Conservation (phyloP, 2,888 invertebrate species). For the Scrobipalpa atriplicella region DNA sequence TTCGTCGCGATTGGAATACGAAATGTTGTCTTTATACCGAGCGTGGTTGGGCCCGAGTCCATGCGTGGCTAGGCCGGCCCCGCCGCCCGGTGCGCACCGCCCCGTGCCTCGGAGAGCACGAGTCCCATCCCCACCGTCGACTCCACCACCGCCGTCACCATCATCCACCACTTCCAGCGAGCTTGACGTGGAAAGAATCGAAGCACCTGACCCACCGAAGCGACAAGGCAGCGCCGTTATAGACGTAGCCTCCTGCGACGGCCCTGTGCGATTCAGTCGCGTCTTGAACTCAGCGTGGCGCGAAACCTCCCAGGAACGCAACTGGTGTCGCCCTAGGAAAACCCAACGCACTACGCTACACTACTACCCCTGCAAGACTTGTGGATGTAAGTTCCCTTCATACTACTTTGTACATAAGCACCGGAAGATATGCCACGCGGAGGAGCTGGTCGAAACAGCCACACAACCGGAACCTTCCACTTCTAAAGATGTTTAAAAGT, state of each 20-base stretch:
- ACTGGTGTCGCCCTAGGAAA: constrained; percentile 94
- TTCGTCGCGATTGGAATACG: neutral
- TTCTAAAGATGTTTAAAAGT: constrained; percentile 50
- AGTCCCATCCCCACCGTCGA: constrained; percentile 61
- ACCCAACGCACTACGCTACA: constrained; percentile 89
- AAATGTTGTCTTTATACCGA: constrained; percentile 78
- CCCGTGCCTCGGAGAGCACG: constrained; percentile 69
- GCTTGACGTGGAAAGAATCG: constrained; percentile 71
- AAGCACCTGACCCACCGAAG: constrained; percentile 56
- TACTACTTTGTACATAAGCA: constrained; percentile 98
- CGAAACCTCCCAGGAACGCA: constrained; percentile 79
- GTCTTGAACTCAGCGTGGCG: constrained; percentile 92
- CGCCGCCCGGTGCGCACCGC: constrained; percentile 75
- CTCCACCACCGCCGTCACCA: constrained; percentile 67
- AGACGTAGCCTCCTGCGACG: constrained; percentile 96
- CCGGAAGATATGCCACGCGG: constrained; percentile 91
- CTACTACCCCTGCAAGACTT: constrained; percentile 96
- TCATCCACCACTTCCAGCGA: constrained; percentile 72
- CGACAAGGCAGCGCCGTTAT: constrained; percentile 81
- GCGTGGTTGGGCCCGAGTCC: constrained; percentile 79
- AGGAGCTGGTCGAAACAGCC: constrained; percentile 65
- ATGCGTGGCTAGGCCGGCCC: constrained; percentile 72
- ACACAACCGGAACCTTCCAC: constrained; percentile 53
- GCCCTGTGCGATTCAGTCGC: constrained; percentile 92
- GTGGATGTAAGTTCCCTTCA: constrained; percentile 95